Conservation (phyloP, 2,888 invertebrate genomes). For the Frankliniella intonsa region DNA sequence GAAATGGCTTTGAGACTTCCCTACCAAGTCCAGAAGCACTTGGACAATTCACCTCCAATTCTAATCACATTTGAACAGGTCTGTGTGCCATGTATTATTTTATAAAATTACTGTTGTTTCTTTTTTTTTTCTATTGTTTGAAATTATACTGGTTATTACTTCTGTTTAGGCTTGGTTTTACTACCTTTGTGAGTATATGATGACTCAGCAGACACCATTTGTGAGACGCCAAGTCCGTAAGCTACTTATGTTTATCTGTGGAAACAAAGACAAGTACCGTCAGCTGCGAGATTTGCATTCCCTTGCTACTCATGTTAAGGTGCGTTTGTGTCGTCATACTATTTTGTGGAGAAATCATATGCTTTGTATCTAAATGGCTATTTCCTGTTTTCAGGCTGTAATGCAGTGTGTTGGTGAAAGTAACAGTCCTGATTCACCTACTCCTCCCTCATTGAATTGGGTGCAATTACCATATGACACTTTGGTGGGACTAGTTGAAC, state of each 20-base stretch:
- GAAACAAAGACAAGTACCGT: conserved; percentile 92
- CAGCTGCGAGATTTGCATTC: conserved; percentile 91
- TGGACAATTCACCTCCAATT: conserved; percentile 37
- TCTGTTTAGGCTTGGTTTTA: conserved; percentile 70
- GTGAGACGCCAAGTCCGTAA: conserved; percentile 88
- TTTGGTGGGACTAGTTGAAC: conserved; percentile 90
- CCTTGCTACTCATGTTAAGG: conserved; percentile 80
- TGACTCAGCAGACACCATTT: conserved; percentile 87
- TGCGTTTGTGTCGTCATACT: conserved; percentile 41
- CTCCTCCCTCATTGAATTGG: background rate
- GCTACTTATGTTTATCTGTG: conserved; percentile 84
- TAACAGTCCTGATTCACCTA: conserved; percentile 29
- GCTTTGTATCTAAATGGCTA: background rate
- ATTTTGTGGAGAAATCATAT: background rate
- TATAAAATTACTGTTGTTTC: background rate
- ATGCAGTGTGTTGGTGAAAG: conserved; percentile 35
- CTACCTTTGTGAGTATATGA: conserved; percentile 88
- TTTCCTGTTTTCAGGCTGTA: conserved; percentile 45
- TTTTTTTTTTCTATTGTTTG: conserved; percentile 6
- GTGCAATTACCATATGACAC: conserved; percentile 63
- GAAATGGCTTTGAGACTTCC: conserved; percentile 92
- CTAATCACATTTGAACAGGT: conserved; percentile 42
- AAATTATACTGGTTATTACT: background rate
- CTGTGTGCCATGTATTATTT: conserved; percentile 1
- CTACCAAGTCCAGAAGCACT: conserved; percentile 52